A percentile compares a stretch with the other conserved stretches of the same genome.
These are phyloP conservation scores for Acanthococcus lagerstroemiae DNA, from an alignment of 2,888 invertebrate species.

Conservation along the genomic window DNA sequence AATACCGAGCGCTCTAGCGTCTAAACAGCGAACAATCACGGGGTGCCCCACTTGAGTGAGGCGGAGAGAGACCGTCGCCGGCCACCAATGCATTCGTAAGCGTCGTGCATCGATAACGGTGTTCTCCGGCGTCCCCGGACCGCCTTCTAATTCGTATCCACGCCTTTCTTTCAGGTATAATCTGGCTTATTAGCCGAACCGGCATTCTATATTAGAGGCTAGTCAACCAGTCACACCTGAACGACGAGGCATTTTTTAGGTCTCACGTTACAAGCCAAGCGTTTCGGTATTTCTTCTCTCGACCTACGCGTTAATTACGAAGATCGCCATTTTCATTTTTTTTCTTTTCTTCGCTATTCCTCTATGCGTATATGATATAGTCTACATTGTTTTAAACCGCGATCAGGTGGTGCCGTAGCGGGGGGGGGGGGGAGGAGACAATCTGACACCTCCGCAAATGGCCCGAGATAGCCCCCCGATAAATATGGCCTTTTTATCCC, in stretches of 20 bases:
- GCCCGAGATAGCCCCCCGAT: too few relatives aligned
- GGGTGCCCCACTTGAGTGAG: slow-evolving; percentile 5
- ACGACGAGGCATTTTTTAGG: slow-evolving; percentile 4
- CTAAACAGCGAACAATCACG: slow-evolving; percentile 17
- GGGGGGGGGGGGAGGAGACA: too few relatives aligned
- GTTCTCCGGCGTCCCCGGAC: too few relatives aligned
- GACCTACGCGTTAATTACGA: too few relatives aligned
- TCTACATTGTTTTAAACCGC: too few relatives aligned
- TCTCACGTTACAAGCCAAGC: slow-evolving; percentile 9
- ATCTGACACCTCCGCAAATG: too few relatives aligned
- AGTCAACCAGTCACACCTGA: slow-evolving; percentile 21
- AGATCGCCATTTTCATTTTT: too few relatives aligned
- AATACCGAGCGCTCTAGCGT: slow-evolving; percentile 24
- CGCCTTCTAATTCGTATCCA: slow-evolving; percentile 17
- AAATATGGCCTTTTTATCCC: too few relatives aligned
- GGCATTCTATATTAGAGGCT: slow-evolving; percentile 15
- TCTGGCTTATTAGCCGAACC: slow-evolving; percentile 1
- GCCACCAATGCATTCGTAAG: slow-evolving; percentile 6
- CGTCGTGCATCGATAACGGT: slow-evolving; percentile 1
- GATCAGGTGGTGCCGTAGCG: too few relatives aligned
- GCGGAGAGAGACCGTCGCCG: slow-evolving; percentile 1
- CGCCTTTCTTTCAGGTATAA: slow-evolving; percentile 2
- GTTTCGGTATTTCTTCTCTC: slow-evolving; percentile 16
- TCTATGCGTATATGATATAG: too few relatives aligned
- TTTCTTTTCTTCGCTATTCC: too few relatives aligned